Base-by-base conservation (phyloP, 1,140 invertebrate genomes). In the Megalopta genalis region DNA sequence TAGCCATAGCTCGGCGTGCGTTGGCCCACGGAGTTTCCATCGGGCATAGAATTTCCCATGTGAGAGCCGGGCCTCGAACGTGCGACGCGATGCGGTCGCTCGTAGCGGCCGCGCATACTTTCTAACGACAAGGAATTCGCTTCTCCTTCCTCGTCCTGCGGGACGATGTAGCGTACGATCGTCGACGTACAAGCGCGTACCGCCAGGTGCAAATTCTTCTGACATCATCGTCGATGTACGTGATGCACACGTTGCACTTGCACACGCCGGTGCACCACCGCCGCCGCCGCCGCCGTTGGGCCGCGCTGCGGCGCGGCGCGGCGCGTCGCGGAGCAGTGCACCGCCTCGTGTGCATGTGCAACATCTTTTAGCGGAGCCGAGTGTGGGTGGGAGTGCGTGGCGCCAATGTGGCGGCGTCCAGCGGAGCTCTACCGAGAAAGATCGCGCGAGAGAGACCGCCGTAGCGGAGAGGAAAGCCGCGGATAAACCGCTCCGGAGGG, bases 371-470 rank as follows among this genome's bases (percentile, higher is more conserved):
- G 54, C 39, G 18, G 14, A 5, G 32, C 46, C 80, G 84, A 82
- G 86, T 83, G 87, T 87, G 85, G 88, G 90, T 88, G 89, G 89
- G 83, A 90, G 85, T 83, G 69, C 62, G 75, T 89, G 90, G 90
- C 90, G 90, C 90, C 90, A 90, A 76, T 64, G 83, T 87, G 90
- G 86, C 90, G 90, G 88, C 85, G 84, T 90, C 90, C 90, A 90
- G 81, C 85, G 77, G 89, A 82, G 88, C 81, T 83, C 77, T 39
- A 86, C 60, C 73, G 70, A 66, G 69, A 78, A 74, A 46, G 78
- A 81, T 84, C 64, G 66, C 42, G 59, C 42, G 39, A 64, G 62
- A 70, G 70, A 70, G 66, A 72, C 25, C 62, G 67, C 42, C 64
- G 66, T 37, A 59, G 72, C 67, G 64, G 69, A 32, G 27, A 71